phyloP scores from a whole-genome alignment of 2,113 vertebrate genomes.

The Leptodactylus fuscus region DNA sequence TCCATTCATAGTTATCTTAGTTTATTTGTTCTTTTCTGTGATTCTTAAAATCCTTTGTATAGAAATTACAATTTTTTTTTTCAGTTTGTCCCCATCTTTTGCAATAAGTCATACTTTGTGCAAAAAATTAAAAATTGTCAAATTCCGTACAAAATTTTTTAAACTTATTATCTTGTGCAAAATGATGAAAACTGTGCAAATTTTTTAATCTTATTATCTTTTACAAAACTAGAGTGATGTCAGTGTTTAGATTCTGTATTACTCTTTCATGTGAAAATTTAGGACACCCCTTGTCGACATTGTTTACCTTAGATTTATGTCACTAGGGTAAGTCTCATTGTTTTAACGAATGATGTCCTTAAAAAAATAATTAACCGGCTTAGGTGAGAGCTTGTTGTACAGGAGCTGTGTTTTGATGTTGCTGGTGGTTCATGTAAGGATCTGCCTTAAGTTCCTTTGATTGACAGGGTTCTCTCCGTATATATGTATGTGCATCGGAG shows the following conservation, averaged over 20 bases:
- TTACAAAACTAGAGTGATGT: neutral
- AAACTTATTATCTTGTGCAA: too few relatives aligned
- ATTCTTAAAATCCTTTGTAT: too few relatives aligned
- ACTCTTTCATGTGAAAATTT: neutral
- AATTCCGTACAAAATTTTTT: too few relatives aligned
- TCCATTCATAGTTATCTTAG: too few relatives aligned
- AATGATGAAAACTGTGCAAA: too few relatives aligned
- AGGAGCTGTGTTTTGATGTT: conserved; percentile 69
- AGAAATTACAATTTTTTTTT: too few relatives aligned
- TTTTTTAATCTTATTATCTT: too few relatives aligned
- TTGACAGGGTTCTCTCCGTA: conserved; percentile 74
- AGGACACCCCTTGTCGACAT: conserved; percentile 39
- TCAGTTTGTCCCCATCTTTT: too few relatives aligned
- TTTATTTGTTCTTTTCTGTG: too few relatives aligned
- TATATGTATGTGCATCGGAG: conserved; percentile 71
- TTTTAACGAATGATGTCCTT: conserved; percentile 70
- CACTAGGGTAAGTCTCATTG: conserved; percentile 67
- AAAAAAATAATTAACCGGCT: conserved; percentile 59
- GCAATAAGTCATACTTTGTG: too few relatives aligned
- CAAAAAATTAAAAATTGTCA: too few relatives aligned
- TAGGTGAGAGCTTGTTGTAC: conserved; percentile 69
- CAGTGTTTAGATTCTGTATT: too few relatives aligned
- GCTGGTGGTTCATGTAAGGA: conserved; percentile 72
- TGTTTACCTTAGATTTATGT: conserved; percentile 66
- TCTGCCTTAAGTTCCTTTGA: conserved; percentile 73